Evolutionary conservation across 1,140 invertebrate genomes (phyloP).

Genomic region (Cydia amplana): DNA sequence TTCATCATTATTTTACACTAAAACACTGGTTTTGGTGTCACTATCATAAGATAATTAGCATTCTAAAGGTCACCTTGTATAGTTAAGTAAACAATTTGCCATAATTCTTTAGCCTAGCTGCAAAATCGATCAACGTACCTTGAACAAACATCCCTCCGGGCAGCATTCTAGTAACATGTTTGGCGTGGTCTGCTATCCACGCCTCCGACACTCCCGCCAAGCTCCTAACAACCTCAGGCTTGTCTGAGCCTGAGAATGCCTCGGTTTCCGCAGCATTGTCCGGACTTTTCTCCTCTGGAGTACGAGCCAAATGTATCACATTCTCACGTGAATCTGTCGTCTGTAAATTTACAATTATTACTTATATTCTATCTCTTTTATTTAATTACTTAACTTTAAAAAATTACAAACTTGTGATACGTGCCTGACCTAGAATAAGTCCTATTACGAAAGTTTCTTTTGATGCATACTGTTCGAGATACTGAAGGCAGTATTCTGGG

Average conservation of each 20-base stretch:
- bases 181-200: slow-evolving; percentile 85
- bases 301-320: slow-evolving; percentile 86
- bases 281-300: slow-evolving; percentile 80
- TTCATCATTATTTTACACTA: no score
- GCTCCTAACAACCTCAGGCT: slow-evolving; percentile 51
- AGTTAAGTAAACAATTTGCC: not conserved
- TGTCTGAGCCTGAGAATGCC: slow-evolving; percentile 52
- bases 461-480: slow-evolving; percentile 75
- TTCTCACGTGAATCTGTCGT: slow-evolving; percentile 82
- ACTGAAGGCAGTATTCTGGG: slow-evolving; percentile 72
- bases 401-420: slow-evolving; percentile 42
- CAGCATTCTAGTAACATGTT: slow-evolving; percentile 88
- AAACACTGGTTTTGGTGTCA: not conserved
- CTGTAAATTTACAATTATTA: slow-evolving; percentile 58
- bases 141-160: slow-evolving; percentile 90
- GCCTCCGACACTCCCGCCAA: slow-evolving; percentile 79
- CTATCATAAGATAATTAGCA: slow-evolving; percentile 19
- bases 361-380: no score
- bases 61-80: slow-evolving; percentile 6
- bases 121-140: slow-evolving; percentile 64
- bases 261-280: slow-evolving; percentile 57
- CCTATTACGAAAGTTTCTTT: slow-evolving; percentile 82
- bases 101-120: not conserved
- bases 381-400: slow-evolving; percentile 27
- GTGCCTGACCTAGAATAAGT: slow-evolving; percentile 85